These are phyloP conservation scores for Indicator indicator DNA, from an alignment of 2,113 vertebrate species.

Conservation along the genomic window DNA sequence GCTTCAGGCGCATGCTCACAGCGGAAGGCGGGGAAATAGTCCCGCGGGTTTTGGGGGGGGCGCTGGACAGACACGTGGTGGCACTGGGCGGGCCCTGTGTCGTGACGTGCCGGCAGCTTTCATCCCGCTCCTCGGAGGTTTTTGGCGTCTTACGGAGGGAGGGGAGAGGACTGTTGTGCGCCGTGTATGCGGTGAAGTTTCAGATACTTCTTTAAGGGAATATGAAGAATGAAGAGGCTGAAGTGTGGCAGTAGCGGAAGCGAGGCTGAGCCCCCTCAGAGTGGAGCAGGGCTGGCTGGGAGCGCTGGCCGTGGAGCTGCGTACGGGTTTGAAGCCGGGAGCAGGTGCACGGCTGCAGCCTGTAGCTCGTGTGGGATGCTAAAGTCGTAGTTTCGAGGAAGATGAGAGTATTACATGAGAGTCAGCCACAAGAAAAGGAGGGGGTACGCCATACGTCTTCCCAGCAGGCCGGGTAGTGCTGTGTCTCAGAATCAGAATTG, in stretches of 20 bases:
- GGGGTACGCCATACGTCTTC: accelerated
- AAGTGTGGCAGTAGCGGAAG: neutral
- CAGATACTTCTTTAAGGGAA: neutral
- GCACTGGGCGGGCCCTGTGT: accelerated
- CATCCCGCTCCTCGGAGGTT: too few relatives aligned
- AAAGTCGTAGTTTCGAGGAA: neutral
- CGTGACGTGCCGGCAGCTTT: accelerated
- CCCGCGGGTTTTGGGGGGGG: neutral
- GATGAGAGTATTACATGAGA: too few relatives aligned
- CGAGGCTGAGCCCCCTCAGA: neutral
- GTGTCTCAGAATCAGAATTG: too few relatives aligned
- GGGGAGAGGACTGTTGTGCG: too few relatives aligned
- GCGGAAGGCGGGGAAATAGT: neutral
- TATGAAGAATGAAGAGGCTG: neutral
- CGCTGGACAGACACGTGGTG: neutral
- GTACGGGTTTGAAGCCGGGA: too few relatives aligned
- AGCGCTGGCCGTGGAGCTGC: neutral
- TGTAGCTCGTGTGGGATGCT: neutral
- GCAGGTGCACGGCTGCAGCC: neutral
- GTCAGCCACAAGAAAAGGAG: too few relatives aligned
- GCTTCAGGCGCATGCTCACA: neutral
- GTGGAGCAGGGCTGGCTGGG: neutral
- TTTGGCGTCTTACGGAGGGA: neutral
- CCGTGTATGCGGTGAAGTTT: too few relatives aligned
- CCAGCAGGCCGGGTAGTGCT: accelerated